Percentiles rank a stretch among this genome's conserved stretches.
Conservation (phyloP, 2,113 vertebrate genomes). For the Hyla sarda region DNA sequence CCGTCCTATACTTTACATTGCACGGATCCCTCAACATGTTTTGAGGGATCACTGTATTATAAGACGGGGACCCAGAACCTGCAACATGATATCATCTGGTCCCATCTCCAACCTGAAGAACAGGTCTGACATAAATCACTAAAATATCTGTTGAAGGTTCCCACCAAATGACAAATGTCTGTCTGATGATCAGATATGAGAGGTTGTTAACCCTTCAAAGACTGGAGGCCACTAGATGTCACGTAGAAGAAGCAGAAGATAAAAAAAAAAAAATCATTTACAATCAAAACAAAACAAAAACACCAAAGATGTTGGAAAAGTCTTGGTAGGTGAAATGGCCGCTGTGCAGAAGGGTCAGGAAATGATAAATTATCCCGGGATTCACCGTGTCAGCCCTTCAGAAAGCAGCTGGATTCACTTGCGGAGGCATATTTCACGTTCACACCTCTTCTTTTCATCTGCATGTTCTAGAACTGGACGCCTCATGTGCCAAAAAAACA, state of each 20-base stretch:
- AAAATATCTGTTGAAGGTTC: not conserved
- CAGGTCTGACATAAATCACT: conserved; percentile 7
- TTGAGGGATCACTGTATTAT: no score
- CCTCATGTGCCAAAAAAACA: not conserved
- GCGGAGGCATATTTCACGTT: not conserved
- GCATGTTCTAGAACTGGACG: not conserved
- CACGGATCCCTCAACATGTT: no score
- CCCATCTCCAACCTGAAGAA: conserved; percentile 13
- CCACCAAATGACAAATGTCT: not conserved
- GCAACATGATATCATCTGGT: not conserved
- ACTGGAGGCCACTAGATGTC: not conserved
- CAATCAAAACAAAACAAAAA: not conserved
- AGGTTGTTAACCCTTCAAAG: not conserved
- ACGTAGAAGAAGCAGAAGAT: not conserved
- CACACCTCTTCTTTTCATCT: conserved; percentile 21
- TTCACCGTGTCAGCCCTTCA: not conserved
- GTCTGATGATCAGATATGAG: not conserved
- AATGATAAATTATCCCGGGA: not conserved
- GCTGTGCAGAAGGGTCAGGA: not conserved
- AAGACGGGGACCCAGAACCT: not conserved
- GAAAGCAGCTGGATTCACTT: conserved; percentile 1
- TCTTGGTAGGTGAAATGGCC: not conserved
- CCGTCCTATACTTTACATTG: no score
- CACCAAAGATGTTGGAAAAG: not conserved
- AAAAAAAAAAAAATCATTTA: not conserved